phyloP scores from a whole-genome alignment of 2,888 invertebrate species.

The Sycophila texana region DNA sequence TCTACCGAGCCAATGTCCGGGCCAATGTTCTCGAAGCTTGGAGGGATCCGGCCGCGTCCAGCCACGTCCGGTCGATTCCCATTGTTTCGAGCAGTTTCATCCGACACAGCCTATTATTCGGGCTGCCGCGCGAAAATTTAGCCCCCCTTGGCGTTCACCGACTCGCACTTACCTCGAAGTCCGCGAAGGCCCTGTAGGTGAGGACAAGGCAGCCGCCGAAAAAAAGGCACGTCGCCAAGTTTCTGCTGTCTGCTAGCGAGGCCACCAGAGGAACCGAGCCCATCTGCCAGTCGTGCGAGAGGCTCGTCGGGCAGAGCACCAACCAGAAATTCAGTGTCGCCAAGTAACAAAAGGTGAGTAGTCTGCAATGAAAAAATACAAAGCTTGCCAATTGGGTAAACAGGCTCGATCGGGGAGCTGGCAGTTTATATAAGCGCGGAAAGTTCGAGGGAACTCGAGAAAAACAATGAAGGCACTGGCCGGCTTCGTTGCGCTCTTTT shows the following conservation, averaged over 20 bases:
- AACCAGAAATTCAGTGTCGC: slow-evolving; percentile 91
- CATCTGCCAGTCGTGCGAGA: slow-evolving; percentile 95
- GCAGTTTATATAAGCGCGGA: neutral
- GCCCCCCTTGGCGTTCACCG: too few relatives aligned
- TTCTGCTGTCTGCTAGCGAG: slow-evolving; percentile 83
- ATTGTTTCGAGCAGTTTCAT: slow-evolving; percentile 11
- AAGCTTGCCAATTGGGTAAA: neutral
- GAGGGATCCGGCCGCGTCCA: neutral
- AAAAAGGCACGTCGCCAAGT: slow-evolving; percentile 84
- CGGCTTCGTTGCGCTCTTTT: neutral
- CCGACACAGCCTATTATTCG: neutral
- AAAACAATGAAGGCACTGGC: slow-evolving; percentile 45
- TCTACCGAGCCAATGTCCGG: slow-evolving; percentile 27
- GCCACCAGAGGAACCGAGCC: slow-evolving; percentile 89
- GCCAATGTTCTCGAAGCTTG: slow-evolving; percentile 16
- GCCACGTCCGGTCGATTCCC: neutral
- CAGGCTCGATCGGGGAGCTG: neutral
- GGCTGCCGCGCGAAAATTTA: neutral
- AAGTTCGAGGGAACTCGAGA: slow-evolving; percentile 27
- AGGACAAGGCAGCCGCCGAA: slow-evolving; percentile 80
- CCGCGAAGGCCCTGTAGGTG: slow-evolving; percentile 80
- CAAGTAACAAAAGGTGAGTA: slow-evolving; percentile 88
- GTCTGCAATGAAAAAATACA: slow-evolving; percentile 78
- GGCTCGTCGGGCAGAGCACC: slow-evolving; percentile 85
- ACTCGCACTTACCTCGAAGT: slow-evolving; percentile 81